Evolutionary conservation across 2,797 vertebrate genomes (phyloP).

Genomic region (Pachyuromys duprasi): DNA sequence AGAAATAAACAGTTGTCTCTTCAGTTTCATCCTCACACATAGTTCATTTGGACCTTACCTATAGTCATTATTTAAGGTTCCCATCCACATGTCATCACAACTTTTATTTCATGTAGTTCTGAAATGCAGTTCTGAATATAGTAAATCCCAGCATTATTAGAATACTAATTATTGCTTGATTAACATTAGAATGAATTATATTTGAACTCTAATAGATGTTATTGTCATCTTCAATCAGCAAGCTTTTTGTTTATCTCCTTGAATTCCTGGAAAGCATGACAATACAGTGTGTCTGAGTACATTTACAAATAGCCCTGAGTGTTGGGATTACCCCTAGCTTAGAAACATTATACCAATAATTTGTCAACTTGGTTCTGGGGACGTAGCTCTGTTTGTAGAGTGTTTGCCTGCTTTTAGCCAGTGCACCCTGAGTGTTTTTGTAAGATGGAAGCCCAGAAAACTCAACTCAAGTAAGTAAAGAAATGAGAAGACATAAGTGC

Average conservation of each 20-base stretch:
- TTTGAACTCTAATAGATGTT: background rate
- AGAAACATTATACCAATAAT: background rate
- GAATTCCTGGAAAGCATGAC: background rate
- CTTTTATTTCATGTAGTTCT: background rate
- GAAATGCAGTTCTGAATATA: background rate
- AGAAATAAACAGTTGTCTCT: background rate
- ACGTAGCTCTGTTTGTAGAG: background rate
- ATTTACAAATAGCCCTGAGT: background rate
- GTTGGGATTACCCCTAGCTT: background rate
- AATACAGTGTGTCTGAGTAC: too few species aligned
- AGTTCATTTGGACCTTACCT: background rate
- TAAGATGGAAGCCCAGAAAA: background rate
- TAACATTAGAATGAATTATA: background rate
- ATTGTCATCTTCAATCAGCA: background rate
- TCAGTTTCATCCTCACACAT: background rate
- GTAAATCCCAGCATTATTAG: background rate
- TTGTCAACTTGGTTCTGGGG: background rate
- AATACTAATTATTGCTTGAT: background rate
- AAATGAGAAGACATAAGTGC: background rate
- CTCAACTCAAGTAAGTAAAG: background rate
- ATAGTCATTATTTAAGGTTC: background rate
- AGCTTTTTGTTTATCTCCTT: constrained; percentile 25
- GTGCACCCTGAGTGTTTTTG: background rate
- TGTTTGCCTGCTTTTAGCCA: background rate
- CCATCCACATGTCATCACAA: background rate